Base-by-base conservation (phyloP, 2,888 invertebrate species). In the Dione vanillae region DNA sequence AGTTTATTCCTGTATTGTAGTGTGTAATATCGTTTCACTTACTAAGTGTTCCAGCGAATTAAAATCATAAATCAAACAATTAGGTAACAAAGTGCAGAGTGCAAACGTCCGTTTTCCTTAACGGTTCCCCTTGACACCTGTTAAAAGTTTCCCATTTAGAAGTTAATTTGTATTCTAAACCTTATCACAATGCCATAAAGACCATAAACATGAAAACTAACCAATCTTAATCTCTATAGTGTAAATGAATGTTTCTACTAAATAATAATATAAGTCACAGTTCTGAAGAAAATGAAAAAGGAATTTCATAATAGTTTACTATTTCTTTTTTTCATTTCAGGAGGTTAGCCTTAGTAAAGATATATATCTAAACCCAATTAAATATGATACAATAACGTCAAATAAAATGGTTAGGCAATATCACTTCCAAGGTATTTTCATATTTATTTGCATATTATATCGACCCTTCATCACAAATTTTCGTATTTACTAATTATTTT, bases 61-160 rank as follows among this genome's bases (percentile, higher is more conserved):
- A 66, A 71, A 67, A 65, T 66, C 62, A 67, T 71, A 66, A 71
- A 71, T 73, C 73, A 69, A 69, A 65, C 69, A 73, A 66, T 69
- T 71, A 69, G 64, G 45, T 51, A 59, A 56, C 62, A 58, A 69
- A 72, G 64, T 67, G 69, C 69, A 69, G 66, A 72, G 69, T 72
- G 72, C 69, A 66, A 62, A 66, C 66, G 59, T 69, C 65, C 66
- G 61, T 61, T 65, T 54, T 56, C 66, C 62, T 51, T 51, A 69
- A 72, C 69, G 69, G 65, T 52, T 56, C 52, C 66, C 69, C 72
- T 69, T 62, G 66, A 69, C 69, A 69, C 69, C 69, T 72, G 72
- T 69, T 71, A 66, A 51, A 69, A 69, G 61, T 69, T 56, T 66
- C 54, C 45, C 61, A 65, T 65, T 61, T 45, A 16, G 11, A 35